Evolutionary conservation across 2,888 invertebrate species (phyloP), one percentile per base, ranked within the genome.

Genomic region (Microlaimidae sp.): DNA sequence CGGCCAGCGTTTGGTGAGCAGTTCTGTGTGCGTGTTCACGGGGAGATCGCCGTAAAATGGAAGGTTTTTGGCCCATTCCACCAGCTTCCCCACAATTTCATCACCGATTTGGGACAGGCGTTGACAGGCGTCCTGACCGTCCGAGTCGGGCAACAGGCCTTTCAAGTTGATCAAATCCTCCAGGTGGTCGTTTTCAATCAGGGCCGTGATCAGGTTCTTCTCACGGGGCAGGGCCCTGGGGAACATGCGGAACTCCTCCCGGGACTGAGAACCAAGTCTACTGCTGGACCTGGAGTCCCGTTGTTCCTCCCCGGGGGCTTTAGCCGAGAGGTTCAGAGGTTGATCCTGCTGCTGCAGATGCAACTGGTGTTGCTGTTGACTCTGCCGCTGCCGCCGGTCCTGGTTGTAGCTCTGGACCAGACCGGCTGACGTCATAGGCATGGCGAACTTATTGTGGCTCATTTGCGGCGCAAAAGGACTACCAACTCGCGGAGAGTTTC

Each of bases 51-150:
- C 78, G 73, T 92, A 95, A 76, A 95, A 95, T 55, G 95, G 93
- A 74, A 95, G 76, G 75, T 89, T 82, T 75, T 92, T 92, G 67
- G 93, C 93, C 95, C 95, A 95, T 74, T 90, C 89, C 62, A 95
- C 93, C 76, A 95, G 80, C 76, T 92, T 90, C 77, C 87, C 88
- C 55, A 95, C 93, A 68, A 95, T 93, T 62, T 89, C 90, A 76
- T 95, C 93, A 51, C 93, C 92, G 69, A 93, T 87, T 74, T 84
- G 85, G 77, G 88, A 88, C 64, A 92, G 79, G 73, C 84, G 51
- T 7, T 49, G 27, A 26, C 49, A 49, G 4, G 45, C 28, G 17
- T 49, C 53, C 29, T 28, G 19, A n/a, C 13, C 27, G 4, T 4
- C 28, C 17, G 4, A 51, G 25, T 10, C 7, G 19, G 49, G 17